Conservation (phyloP, 2,888 invertebrate genomes). For the Escarpia spicata region DNA sequence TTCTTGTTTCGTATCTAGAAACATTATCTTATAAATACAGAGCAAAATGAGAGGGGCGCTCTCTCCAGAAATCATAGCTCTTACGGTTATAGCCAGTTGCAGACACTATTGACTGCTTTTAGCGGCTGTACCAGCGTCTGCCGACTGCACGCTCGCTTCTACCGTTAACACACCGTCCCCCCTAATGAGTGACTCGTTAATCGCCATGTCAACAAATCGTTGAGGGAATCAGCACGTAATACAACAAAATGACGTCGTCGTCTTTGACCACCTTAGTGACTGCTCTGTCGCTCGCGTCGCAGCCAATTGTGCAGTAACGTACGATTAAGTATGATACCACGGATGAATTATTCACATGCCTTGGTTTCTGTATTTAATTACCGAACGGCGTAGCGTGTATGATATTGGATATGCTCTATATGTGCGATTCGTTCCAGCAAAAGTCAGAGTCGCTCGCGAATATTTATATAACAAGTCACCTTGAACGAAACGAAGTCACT, state of each 20-base stretch:
- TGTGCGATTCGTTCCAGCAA: background rate
- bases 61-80: too few relatives aligned
- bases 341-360: background rate
- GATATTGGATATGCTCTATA: background rate
- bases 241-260: background rate
- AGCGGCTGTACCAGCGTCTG: background rate
- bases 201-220: slow-evolving; percentile 3
- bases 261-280: background rate
- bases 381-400: background rate
- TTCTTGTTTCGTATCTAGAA: too few relatives aligned
- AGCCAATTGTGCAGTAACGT: background rate
- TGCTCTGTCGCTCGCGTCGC: background rate
- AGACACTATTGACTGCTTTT: too few relatives aligned
- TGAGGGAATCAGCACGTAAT: background rate
- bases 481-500: background rate
- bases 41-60: too few relatives aligned
- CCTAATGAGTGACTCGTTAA: background rate
- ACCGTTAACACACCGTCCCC: background rate
- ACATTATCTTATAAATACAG: too few relatives aligned
- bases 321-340: slow-evolving; percentile 2
- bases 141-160: background rate
- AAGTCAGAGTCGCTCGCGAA: background rate
- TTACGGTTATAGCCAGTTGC: too few relatives aligned
- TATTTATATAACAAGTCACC: background rate
- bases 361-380: background rate